Conservation (phyloP, 2,888 invertebrate genomes). For the Leucoma salicis region DNA sequence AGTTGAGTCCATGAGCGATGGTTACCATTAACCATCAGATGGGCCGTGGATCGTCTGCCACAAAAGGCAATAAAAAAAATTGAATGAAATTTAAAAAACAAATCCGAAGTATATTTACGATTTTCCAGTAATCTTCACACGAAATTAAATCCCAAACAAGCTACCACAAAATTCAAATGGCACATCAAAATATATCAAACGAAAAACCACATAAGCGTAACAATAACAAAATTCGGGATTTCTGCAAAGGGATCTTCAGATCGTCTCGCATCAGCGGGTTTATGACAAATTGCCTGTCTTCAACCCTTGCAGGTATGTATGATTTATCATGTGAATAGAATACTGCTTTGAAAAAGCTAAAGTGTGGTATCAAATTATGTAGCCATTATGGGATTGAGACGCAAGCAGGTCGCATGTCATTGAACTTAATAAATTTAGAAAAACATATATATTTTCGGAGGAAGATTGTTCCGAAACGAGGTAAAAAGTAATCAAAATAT, state of each 20-base stretch:
- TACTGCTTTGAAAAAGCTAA: constrained; percentile 15
- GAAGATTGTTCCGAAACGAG: no score
- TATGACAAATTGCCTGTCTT: constrained; percentile 78
- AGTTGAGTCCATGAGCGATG: no score
- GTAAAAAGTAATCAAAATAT: no score
- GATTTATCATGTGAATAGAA: constrained; percentile 60
- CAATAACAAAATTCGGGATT: constrained; percentile 55
- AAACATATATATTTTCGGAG: no score
- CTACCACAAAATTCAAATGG: constrained; percentile 12
- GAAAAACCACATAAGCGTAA: constrained; percentile 48
- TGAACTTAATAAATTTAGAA: no score
- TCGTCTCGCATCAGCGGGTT: constrained; percentile 60
- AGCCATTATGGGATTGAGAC: background rate
- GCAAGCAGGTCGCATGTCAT: no score
- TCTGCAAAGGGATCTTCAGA: constrained; percentile 50
- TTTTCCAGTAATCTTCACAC: constrained; percentile 5
- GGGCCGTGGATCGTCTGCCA: no score
- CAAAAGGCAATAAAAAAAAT: no score
- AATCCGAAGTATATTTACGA: no score
- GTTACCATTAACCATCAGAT: no score
- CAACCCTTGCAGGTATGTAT: constrained; percentile 73
- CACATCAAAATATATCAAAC: constrained; percentile 12
- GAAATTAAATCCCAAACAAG: constrained; percentile 12
- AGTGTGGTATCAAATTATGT: constrained; percentile 8
- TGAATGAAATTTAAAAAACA: no score